Base-by-base conservation (phyloP, 2,797 vertebrate genomes). In the Mus minutoides region DNA sequence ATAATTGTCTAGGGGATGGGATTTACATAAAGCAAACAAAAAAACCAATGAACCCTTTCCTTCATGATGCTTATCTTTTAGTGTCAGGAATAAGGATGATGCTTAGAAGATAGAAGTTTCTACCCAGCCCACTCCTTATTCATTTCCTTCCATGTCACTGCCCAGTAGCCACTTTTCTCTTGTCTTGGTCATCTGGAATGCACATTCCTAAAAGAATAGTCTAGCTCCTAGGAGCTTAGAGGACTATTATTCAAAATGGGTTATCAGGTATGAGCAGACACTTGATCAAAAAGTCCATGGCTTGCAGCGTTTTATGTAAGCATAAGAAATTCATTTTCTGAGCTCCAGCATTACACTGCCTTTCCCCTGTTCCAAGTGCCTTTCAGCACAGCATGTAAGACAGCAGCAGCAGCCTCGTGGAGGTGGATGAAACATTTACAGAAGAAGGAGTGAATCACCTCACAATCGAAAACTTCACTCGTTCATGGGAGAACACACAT, bases 241-340 rank as follows among this genome's bases (percentile, higher is more conserved):
- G 52, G n/a, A 56, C 82, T 84, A 73, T 84, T 90, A 84, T 40
- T 83, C 10, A 49, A 14, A 88, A 90, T 43, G 67, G 43, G 3
- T 26, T 93, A 62, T 22, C 73, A 49, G 58, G 91, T 73, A 88
- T 77, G 92, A 95, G 49, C 43, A 31, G 26, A 88, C 46, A 77
- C 79, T 92, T 95, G 26, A 91, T 78, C 82, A 82, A 91, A 91
- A 95, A 46, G 7, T 54, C 40, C 60, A 49, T 19, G 52, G 69
- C 91, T 96, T 94, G 56, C 89, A 96, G 46, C 10, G n/a, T 79
- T 77, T 92, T 92, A 56, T n/a, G 40, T 14, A 92, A 58, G 22
- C 9, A 94, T 5, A 94, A 91, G 24, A 95, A 96, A 96, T 86
- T 13, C 7, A 11, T 69, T 91, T 92, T 19, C 79, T 82, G 40